Percentiles rank a stretch among this genome's conserved stretches.
These are phyloP conservation scores for Euleptes europaea DNA, from an alignment of 2,113 vertebrate genomes.

Conservation along the genomic window DNA sequence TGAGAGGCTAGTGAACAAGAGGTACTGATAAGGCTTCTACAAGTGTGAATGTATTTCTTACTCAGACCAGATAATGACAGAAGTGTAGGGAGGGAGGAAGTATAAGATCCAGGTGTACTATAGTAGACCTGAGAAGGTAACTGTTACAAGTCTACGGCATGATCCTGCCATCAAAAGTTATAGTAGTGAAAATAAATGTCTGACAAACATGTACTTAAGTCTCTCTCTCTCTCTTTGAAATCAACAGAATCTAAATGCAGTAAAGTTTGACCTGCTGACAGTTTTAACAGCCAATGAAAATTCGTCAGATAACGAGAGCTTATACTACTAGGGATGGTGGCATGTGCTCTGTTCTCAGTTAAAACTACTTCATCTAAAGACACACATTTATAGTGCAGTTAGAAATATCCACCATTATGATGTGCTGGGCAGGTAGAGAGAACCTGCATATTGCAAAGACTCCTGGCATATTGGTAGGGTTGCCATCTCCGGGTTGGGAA, in stretches of 20 bases:
- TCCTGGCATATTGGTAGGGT: no score
- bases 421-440: background rate
- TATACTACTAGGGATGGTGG: background rate
- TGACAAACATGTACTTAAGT: no score
- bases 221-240: background rate
- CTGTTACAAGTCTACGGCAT: background rate
- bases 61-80: conserved; percentile 27
- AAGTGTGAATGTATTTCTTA: conserved; percentile 31
- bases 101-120: background rate
- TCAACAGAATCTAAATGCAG: no score
- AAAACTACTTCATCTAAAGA: background rate
- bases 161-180: background rate
- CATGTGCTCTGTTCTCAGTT: rapidly evolving
- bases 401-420: background rate
- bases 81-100: conserved; percentile 2
- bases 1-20: conserved; percentile 23
- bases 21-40: background rate
- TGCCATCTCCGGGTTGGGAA: no score
- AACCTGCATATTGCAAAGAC: background rate
- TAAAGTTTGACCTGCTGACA: background rate
- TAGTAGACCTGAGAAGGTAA: conserved; percentile 8
- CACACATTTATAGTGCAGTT: background rate
- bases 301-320: background rate
- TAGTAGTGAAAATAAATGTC: background rate
- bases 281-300: background rate